These are phyloP conservation scores for Emydocephalus ijimae DNA, from an alignment of 2,113 vertebrate genomes.

Conservation along the genomic window DNA sequence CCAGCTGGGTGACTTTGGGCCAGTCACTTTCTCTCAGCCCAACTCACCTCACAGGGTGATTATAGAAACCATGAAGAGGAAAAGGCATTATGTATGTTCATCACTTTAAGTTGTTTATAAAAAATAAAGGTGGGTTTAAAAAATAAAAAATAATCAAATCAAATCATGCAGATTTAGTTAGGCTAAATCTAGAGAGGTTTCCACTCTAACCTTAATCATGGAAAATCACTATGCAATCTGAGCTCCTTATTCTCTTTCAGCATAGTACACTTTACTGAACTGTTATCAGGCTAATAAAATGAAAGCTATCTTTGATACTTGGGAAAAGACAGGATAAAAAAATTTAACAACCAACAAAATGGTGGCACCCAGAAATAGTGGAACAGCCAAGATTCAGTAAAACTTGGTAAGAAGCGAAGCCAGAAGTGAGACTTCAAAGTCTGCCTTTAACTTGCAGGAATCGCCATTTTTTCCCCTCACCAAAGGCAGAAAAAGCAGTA, in stretches of 20 bases:
- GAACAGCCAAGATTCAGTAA: neutral
- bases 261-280: neutral
- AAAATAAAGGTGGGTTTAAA: no score
- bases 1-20: no score
- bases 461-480: neutral
- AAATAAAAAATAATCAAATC: no score
- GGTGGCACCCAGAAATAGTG: neutral
- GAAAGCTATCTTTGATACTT: neutral
- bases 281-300: neutral
- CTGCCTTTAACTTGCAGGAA: neutral
- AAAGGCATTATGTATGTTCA: no score
- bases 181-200: neutral
- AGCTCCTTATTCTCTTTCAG: neutral
- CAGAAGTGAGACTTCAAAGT: neutral
- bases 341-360: neutral
- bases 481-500: neutral
- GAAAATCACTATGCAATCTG: neutral
- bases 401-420: neutral
- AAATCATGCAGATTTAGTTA: neutral
- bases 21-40: no score
- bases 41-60: no score
- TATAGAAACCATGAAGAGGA: no score
- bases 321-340: neutral
- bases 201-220: neutral
- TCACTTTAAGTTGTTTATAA: neutral